Evolutionary conservation across 1,140 invertebrate species (phyloP), one percentile per base, ranked within the genome.

Genomic region (Papilio machaon): DNA sequence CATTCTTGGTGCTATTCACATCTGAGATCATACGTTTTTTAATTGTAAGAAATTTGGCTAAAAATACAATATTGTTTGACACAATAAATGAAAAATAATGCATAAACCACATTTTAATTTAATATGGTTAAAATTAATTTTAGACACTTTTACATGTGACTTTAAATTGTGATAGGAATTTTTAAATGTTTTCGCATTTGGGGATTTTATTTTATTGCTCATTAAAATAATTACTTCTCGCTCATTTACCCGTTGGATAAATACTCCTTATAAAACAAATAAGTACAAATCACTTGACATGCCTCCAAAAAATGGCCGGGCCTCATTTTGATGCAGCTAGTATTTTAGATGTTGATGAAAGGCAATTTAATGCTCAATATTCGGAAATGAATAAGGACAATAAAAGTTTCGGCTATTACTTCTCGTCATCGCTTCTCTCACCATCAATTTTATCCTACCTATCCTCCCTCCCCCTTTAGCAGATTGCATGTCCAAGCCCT

Each of bases 291-390:
- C 23, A 64, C 60, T 64, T 64, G 60, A 64, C 60, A 82, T 74
- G 67, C 60, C 76, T 79, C 43, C 6, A 73, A 43, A 54, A 84
- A 86, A 38, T 13, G 35, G 17, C 19, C 54, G 54, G 0, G 54
- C 19, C 54, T 58, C 7, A 23, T 19, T 43, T n/a, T 11, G 9
- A 60, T n/a, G 10, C 23, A 64, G 23, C 60, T 64, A 64, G 54
- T 19, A 58, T 19, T 58, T 58, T 19, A 58, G 8, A 7, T 58
- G n/a, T 30, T 30, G 0, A 43, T 43, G 38, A 7, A 43, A 35
- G 5, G 60, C 19, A 8, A 30, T 64, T 30, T 13, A 64, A 30
- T 30, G 19, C 10, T 13, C 23, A 30, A 3, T 2, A 30, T 30
- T 7, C 10, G 5, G 19, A 19, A 74, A 46, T 0, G 8, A 19